Base-by-base conservation (phyloP, 2,797 vertebrate species). In the Argentina silus region DNA sequence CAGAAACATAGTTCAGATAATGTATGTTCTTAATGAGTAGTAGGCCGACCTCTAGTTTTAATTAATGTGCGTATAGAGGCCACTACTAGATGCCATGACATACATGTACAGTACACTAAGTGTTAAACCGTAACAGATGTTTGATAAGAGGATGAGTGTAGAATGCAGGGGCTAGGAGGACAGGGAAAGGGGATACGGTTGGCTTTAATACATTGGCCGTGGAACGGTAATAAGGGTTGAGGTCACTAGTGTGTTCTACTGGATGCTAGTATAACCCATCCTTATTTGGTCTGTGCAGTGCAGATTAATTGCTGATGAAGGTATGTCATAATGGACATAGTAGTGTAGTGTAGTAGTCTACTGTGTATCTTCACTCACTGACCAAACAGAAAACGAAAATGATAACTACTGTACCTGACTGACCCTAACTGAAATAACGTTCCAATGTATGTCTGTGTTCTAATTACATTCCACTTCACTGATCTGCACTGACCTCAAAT, bases 381-480 rank as follows among this genome's bases (percentile, higher is more conserved):
- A 0, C 36, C 1, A 36, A 36, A 36, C 27, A 36, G 27, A 36
- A 36, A 36, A 36, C 27, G 4, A 4, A 36, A 36, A 36, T 2
- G 27, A 36, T 4, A 2, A 36, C 27, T 36, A 36, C 27, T 36
- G 27, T 36, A 36, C 27, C n/a, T n/a, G n/a, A n/a, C n/a, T 78
- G 81, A 84, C 69, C 79, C 51, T 88, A 87, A 90, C n/a, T 86
- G 81, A 90, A 56, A 66, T 43, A 73, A 86, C 64, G 76, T 83
- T 78, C 82, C 81, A 79, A 80, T 86, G 87, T 79, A 85, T 73
- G 78, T 86, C 78, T 74, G 53, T 48, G 82, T 86, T 91, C 90
- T 89, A 87, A 88, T 87, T 83, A 79, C 83, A 84, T 73, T 85
- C 83, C 82, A 89, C 90, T 86, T 88, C 84, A 80, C 84, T 85